Evolutionary conservation across 2,888 invertebrate genomes (phyloP), one percentile per base, ranked within the genome.

Genomic region (Agonopterix subpropinquella): DNA sequence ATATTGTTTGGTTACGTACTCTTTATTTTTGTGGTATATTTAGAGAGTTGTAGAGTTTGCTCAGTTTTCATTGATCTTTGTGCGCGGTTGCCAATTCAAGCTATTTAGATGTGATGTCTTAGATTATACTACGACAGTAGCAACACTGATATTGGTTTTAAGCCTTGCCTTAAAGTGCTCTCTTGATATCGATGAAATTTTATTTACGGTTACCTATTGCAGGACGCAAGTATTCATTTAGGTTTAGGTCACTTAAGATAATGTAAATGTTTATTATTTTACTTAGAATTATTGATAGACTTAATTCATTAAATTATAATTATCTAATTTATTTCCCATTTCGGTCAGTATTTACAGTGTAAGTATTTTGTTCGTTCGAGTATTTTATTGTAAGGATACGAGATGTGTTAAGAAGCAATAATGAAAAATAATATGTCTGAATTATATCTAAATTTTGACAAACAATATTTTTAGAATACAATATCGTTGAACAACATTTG

Each of bases 311-410:
- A 77, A 77, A 77, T 73, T 73, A 70, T 83, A 77, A 73, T 77
- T 73, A 69, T 84, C 67, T 84, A 83, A 83, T 81, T 88, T 85
- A 85, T 88, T 85, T 84, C 85, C 80, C 83, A 70, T 81, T 82
- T 86, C 84, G 88, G 88, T 88, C 88, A 88, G 88, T 88, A 88
- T 88, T 88, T 86, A 82, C 78, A 73, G 70, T 80, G 70, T 86
- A 84, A 86, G 87, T 86, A 85, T 86, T 85, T 80, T 78, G 73
- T 73, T 71, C 56, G 61, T 67, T 73, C 67, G 62, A 78, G 75
- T 80, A 78, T 80, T 78, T 72, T 73, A 61, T 67, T 72, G 8
- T 52, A 72, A 73, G 73, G 55, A 70, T 68, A 67, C 65, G 61
- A 69, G 57, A 68, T 69, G 65, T 70, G 62, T 65, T 63, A 64